phyloP scores from a whole-genome alignment of 2,888 invertebrate genomes.

The Pristionchus fissidentatus region DNA sequence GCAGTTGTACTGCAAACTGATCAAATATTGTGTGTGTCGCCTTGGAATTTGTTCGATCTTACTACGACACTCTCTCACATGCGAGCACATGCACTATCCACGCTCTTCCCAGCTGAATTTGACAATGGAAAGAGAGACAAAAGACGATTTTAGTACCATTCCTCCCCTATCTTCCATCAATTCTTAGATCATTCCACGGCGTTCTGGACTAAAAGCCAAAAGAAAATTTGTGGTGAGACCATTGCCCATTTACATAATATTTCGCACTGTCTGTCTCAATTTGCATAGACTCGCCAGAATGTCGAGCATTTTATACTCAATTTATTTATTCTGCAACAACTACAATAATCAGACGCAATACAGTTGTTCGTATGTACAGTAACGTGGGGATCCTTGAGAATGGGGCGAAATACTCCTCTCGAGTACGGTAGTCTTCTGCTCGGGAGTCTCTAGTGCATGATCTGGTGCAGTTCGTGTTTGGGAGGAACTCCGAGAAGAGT shows the following conservation, averaged over 20 bases:
- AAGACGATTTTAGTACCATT: not conserved
- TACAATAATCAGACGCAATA: conserved; percentile 7
- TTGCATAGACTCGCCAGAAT: not conserved
- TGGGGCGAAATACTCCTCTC: conserved; percentile 9
- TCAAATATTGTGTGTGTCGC: too few relatives aligned
- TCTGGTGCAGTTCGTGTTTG: conserved; percentile 9
- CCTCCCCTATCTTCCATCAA: too few relatives aligned
- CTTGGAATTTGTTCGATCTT: too few relatives aligned
- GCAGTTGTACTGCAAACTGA: too few relatives aligned
- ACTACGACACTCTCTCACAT: too few relatives aligned
- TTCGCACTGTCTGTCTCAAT: not conserved
- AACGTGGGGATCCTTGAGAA: conserved; percentile 24
- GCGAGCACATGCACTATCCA: too few relatives aligned
- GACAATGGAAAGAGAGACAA: conserved; percentile 6
- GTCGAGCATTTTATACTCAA: conserved; percentile 6
- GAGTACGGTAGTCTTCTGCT: not conserved
- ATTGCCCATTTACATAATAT: not conserved
- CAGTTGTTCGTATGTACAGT: conserved; percentile 34
- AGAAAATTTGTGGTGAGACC: too few relatives aligned
- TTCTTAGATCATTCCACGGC: too few relatives aligned
- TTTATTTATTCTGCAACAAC: conserved; percentile 15
- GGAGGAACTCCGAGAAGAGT: conserved; percentile 34
- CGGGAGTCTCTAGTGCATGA: conserved; percentile 34
- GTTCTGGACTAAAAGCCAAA: too few relatives aligned
- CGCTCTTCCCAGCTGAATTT: conserved; percentile 1